Conservation (phyloP, 1,140 invertebrate genomes). For the Rhyzopertha dominica region DNA sequence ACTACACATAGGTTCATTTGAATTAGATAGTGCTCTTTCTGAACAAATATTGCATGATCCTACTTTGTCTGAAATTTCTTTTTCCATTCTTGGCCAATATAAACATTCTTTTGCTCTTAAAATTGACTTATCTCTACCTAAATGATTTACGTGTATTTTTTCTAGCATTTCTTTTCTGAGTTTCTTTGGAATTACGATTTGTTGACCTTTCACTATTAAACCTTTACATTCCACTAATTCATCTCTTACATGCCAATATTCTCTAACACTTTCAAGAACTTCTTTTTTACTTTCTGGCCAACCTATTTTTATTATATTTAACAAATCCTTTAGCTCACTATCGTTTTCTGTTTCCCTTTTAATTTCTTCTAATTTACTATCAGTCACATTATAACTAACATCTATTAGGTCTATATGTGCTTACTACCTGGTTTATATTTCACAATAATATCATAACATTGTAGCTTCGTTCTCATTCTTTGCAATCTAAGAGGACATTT, state of each 20-base stretch:
- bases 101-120: constrained; percentile 36
- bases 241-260: constrained; percentile 16
- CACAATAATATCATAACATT: constrained; percentile 3
- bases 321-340: too few species aligned
- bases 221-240: constrained; percentile 11
- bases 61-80: constrained; percentile 9
- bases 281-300: constrained; percentile 27
- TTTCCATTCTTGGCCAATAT: constrained; percentile 31
- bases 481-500: constrained; percentile 42
- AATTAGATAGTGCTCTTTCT: constrained; percentile 3
- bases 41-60: constrained; percentile 4
- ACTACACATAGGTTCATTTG: constrained; percentile 29
- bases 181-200: constrained; percentile 34
- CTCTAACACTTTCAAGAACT: constrained; percentile 22
- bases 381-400: too few species aligned
- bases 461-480: constrained; percentile 24
- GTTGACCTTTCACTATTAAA: constrained; percentile 20
- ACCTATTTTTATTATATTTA: too few species aligned
- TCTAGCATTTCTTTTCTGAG: constrained; percentile 36
- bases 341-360: too few species aligned
- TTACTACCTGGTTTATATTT: constrained; percentile 27
- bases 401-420: too few species aligned
- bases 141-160: constrained; percentile 37
- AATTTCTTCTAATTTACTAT: too few species aligned
- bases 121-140: constrained; percentile 35